Evolutionary conservation across 2,113 vertebrate genomes (phyloP).

Genomic region (Sciurus niger): DNA sequence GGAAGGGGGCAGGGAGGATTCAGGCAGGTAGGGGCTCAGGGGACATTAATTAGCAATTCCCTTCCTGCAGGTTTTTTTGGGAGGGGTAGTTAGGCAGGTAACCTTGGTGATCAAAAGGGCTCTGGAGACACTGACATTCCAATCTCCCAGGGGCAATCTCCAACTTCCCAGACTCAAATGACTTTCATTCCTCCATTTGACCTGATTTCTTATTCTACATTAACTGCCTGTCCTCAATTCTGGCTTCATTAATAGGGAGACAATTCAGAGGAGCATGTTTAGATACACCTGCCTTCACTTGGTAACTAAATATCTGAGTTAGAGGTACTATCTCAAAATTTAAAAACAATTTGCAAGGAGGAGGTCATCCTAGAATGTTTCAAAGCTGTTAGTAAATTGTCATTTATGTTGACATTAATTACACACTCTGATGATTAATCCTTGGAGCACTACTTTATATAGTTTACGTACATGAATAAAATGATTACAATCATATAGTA

Average conservation of each 20-base stretch:
- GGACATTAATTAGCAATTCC: too few relatives aligned
- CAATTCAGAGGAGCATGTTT: neutral
- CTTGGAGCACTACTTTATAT: conserved; percentile 36
- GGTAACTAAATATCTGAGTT: conserved; percentile 19
- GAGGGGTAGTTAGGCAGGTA: too few relatives aligned
- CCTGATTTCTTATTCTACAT: too few relatives aligned
- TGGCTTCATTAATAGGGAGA: neutral
- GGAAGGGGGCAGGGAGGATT: too few relatives aligned
- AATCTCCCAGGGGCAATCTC: too few relatives aligned
- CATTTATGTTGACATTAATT: conserved; percentile 32
- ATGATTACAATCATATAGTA: conserved; percentile 42
- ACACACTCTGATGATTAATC: conserved; percentile 35
- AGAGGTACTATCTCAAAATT: neutral
- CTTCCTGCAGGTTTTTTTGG: too few relatives aligned
- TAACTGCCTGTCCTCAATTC: too few relatives aligned
- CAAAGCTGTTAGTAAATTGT: conserved; percentile 48
- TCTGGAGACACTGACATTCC: too few relatives aligned
- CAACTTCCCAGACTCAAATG: too few relatives aligned
- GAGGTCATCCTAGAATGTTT: conserved; percentile 9
- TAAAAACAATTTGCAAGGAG: conserved; percentile 42
- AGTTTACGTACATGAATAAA: conserved; percentile 21
- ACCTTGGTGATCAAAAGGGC: too few relatives aligned
- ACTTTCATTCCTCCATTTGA: too few relatives aligned
- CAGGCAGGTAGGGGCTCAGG: too few relatives aligned
- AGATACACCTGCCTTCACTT: conserved; percentile 8